These are phyloP conservation scores for Sthenelais limicola DNA, from an alignment of 2,888 invertebrate species.

Conservation along the genomic window DNA sequence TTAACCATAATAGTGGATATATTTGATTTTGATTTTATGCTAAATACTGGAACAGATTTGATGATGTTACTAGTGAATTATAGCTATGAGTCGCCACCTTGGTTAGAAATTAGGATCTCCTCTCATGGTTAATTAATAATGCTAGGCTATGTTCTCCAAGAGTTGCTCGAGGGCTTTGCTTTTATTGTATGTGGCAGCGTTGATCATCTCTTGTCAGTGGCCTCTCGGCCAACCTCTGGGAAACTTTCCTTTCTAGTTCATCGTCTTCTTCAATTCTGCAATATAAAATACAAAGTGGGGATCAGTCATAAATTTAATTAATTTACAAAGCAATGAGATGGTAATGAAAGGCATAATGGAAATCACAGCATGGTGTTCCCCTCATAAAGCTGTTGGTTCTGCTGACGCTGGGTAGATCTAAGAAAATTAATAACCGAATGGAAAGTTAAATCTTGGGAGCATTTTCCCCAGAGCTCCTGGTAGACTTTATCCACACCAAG, in stretches of 20 bases:
- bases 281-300: not conserved
- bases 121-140: too few relatives aligned
- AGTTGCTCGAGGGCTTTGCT: not conserved
- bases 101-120: too few relatives aligned
- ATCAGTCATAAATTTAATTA: not conserved
- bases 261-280: conserved; percentile 54
- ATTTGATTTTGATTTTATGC: too few relatives aligned
- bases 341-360: not conserved
- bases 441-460: not conserved
- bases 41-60: too few relatives aligned
- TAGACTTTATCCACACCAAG: too few relatives aligned
- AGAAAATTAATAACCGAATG: not conserved
- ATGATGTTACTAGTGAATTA: too few relatives aligned
- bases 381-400: not conserved
- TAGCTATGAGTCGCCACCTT: too few relatives aligned
- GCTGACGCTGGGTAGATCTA: not conserved
- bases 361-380: not conserved
- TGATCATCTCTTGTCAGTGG: conserved; percentile 47
- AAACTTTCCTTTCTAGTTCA: conserved; percentile 49
- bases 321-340: not conserved
- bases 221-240: conserved; percentile 48
- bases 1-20: too few relatives aligned
- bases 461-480: not conserved
- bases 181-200: conserved; percentile 49
- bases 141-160: too few relatives aligned